Conservation (phyloP, 2,888 invertebrate genomes). For the Anthrax anthrax region DNA sequence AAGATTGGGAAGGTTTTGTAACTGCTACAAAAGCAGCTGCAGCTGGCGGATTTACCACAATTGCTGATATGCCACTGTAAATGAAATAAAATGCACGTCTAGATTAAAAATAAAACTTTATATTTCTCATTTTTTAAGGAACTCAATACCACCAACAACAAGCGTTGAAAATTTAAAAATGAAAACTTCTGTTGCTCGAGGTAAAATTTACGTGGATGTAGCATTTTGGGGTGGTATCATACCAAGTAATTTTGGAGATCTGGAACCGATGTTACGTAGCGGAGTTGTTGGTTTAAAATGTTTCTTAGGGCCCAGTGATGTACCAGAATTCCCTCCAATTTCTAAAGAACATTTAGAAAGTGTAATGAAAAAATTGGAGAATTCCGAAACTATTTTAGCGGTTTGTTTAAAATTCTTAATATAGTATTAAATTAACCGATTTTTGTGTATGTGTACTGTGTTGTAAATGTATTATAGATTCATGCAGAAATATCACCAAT, state of each 20-base stretch:
- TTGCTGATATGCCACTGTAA: conserved; percentile 58
- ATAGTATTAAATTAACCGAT: too few relatives aligned
- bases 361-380: conserved; percentile 43
- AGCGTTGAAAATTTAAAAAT: conserved; percentile 43
- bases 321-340: conserved; percentile 54
- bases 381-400: conserved; percentile 46
- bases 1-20: conserved; percentile 55
- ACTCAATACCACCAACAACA: conserved; percentile 58
- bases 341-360: conserved; percentile 40
- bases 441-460: too few relatives aligned
- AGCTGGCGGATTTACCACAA: conserved; percentile 56
- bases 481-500: conserved; percentile 51
- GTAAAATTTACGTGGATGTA: conserved; percentile 50
- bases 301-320: conserved; percentile 51
- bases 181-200: conserved; percentile 44
- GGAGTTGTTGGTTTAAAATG: conserved; percentile 65
- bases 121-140: conserved; percentile 36
- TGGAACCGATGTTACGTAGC: conserved; percentile 41
- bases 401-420: conserved; percentile 31
- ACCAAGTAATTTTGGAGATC: conserved; percentile 47
- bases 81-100: conserved; percentile 6
- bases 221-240: conserved; percentile 71
- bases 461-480: conserved; percentile 44
- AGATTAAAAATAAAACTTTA: too few relatives aligned
- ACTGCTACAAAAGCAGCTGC: conserved; percentile 59